Percentiles rank a stretch among this genome's conserved stretches.
Conservation (phyloP, 2,797 vertebrate genomes). For the Centroberyx gerrardi region DNA sequence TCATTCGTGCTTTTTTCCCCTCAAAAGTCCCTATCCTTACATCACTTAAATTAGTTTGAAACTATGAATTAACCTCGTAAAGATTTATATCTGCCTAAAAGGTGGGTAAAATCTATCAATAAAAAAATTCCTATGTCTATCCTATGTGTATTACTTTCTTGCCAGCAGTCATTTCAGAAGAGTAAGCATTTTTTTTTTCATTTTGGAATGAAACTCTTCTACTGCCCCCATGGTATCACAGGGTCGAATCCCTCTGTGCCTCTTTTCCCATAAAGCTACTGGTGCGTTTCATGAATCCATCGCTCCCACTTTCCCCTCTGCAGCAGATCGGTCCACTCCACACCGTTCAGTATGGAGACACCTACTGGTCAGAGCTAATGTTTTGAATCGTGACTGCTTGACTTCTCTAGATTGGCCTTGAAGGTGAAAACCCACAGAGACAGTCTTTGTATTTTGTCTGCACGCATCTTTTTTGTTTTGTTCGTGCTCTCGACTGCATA, state of each 20-base stretch:
- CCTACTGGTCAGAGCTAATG: slow-evolving; percentile 46
- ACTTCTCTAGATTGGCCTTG: slow-evolving; percentile 33
- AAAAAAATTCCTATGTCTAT: too few species aligned
- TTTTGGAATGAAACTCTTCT: too few species aligned
- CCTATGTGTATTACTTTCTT: too few species aligned
- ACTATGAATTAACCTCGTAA: too few species aligned
- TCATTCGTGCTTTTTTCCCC: too few species aligned
- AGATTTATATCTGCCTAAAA: too few species aligned
- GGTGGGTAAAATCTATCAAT: too few species aligned
- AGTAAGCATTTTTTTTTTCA: too few species aligned
- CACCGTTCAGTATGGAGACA: slow-evolving; percentile 39
- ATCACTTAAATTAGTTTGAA: too few species aligned
- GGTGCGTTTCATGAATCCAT: slow-evolving; percentile 1
- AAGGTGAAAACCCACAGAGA: slow-evolving; percentile 31
- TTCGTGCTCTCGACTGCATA: not conserved
- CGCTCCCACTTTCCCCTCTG: slow-evolving; percentile 10
- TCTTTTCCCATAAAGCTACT: slow-evolving; percentile 1
- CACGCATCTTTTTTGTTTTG: not conserved
- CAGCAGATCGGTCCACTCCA: slow-evolving; percentile 13
- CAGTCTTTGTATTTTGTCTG: slow-evolving; percentile 26
- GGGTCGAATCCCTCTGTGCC: slow-evolving; percentile 1
- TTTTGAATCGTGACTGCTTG: not conserved
- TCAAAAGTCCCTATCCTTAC: too few species aligned
- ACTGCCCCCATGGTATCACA: too few species aligned
- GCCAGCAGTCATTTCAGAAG: too few species aligned